Evolutionary conservation across 2,113 vertebrate species (phyloP).

Genomic region (Mastomys coucha): DNA sequence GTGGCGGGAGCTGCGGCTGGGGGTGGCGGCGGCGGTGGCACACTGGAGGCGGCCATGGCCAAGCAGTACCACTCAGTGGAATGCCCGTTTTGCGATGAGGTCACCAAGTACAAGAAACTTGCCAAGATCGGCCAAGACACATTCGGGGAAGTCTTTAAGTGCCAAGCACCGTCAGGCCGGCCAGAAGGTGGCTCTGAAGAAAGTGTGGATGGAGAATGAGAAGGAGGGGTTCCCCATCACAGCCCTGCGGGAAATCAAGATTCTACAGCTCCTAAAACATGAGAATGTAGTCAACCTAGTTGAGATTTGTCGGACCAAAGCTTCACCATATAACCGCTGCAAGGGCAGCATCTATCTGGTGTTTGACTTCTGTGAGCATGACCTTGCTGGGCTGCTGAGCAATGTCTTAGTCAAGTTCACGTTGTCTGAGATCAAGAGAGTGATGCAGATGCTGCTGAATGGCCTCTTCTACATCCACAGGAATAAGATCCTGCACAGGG

Average conservation of each 20-base stretch:
- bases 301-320: constrained; percentile 99
- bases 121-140: too few relatives aligned
- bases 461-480: constrained; percentile 99
- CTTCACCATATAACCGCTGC: constrained; percentile 97
- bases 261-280: constrained; percentile 97
- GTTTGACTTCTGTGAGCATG: constrained; percentile 99
- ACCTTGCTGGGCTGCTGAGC: constrained; percentile 97
- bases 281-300: constrained; percentile 99
- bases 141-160: too few relatives aligned
- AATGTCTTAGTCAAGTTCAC: constrained; percentile 98
- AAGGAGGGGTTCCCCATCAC: constrained; percentile 99
- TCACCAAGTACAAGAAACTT: too few relatives aligned
- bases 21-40: too few relatives aligned
- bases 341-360: constrained; percentile 99
- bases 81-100: too few relatives aligned
- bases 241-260: constrained; percentile 98
- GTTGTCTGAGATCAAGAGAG: constrained; percentile 97
- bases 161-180: too few relatives aligned
- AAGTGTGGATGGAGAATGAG: too few relatives aligned
- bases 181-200: too few relatives aligned
- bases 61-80: too few relatives aligned
- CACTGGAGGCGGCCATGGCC: too few relatives aligned
- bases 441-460: constrained; percentile 99
- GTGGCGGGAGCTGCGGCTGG: too few relatives aligned
- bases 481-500: constrained; percentile 99